Evolutionary conservation across 2,113 vertebrate genomes (phyloP), one percentile per base, ranked within the genome.

Genomic region (Hemichromis elongatus): DNA sequence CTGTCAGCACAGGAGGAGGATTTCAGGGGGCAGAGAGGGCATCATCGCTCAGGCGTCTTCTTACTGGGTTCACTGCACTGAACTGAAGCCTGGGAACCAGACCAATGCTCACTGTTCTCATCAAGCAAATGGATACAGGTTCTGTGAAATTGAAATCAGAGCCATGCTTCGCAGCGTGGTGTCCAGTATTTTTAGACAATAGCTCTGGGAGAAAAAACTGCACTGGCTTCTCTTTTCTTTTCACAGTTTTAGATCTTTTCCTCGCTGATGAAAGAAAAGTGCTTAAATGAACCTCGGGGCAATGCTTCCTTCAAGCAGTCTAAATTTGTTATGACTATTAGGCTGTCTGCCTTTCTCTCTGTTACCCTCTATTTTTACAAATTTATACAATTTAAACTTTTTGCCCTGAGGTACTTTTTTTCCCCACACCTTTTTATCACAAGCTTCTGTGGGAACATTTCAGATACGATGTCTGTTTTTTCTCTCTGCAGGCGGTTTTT

Each of bases 1-100:
- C 92, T 89, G 88, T 92, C 91, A 92, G 86, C 86, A 52, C 13
- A 53, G 70, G 91, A 89, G 79, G 79, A 85, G 24, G 68, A 77
- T 92, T 90, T 86, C 92, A 92, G n/a, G 14, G 35, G 30, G 45
- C 84, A 87, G 61, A 9, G 54, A 81, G 84, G 75, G 50, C 66
- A 68, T 81, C 86, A 47, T 84, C 75, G 40, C 80, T 68, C 86
- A 52, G 50, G 56, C 81, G 11, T 85, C 88, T 80, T 81, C 82
- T 87, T 66, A 87, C 82, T 79, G 84, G 61, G 9, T 73, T 89
- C 80, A 52, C 80, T 50, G 80, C 78, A 52, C 78, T 9, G 52
- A 73, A 83, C 80, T 57, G 10, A 80, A 83, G 73, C 87, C 90
- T 87, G 90, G 84, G 93, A 92, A 90, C 82, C 77, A 57, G 82